Evolutionary conservation across 1,140 invertebrate species (phyloP).

Genomic region (Uloborus diversus): DNA sequence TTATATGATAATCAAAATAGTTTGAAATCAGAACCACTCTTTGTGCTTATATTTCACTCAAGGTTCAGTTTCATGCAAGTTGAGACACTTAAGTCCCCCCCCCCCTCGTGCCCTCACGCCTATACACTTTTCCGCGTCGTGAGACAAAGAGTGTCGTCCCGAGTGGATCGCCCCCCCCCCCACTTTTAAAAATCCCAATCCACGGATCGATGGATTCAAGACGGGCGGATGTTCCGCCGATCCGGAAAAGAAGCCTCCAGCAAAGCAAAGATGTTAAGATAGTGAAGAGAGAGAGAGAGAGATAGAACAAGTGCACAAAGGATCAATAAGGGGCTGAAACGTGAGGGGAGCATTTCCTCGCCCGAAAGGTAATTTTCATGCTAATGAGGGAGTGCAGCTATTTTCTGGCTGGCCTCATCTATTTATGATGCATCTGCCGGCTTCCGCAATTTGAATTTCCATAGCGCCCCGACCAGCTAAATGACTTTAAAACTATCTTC

Average conservation of each 20-base stretch:
- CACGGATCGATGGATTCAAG: neutral
- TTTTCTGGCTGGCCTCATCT: conserved; percentile 50
- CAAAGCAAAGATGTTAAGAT: conserved; percentile 17
- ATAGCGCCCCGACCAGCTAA: conserved; percentile 45
- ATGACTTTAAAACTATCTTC: conserved; percentile 54
- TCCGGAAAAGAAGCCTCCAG: conserved; percentile 8
- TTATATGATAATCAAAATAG: no score
- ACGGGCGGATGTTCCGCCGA: neutral
- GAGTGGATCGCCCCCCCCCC: no score
- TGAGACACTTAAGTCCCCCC: no score
- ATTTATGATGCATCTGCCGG: conserved; percentile 51
- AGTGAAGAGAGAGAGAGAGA: conserved; percentile 1
- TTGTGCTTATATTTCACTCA: no score
- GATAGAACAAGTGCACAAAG: neutral
- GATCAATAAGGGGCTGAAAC: neutral
- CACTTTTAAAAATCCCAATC: no score
- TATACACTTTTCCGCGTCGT: no score
- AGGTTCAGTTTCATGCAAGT: no score
- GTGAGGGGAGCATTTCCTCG: conserved; percentile 17
- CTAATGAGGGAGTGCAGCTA: conserved; percentile 50
- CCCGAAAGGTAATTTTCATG: conserved; percentile 49
- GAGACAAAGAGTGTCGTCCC: no score
- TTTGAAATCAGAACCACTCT: no score
- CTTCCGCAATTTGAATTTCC: conserved; percentile 50
- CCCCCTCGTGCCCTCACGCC: no score